These are phyloP conservation scores for Dinoponera quadriceps DNA, from an alignment of 1,140 invertebrate species.

Conservation along the genomic window DNA sequence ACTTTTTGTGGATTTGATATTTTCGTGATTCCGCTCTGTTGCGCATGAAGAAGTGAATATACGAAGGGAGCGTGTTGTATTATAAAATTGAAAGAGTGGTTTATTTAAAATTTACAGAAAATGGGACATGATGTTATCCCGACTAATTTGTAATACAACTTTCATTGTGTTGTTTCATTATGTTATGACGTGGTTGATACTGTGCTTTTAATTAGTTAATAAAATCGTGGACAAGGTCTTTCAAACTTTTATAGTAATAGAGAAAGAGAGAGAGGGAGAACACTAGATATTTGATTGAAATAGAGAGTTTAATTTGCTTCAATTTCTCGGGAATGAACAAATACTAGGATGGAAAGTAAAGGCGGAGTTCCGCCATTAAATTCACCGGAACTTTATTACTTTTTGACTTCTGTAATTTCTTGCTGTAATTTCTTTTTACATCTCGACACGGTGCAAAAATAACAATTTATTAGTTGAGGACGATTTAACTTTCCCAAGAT, in stretches of 20 bases:
- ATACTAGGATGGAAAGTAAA: too few relatives aligned
- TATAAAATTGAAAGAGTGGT: constrained; percentile 15
- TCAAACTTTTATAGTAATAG: too few relatives aligned
- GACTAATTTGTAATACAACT: neutral
- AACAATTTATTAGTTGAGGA: constrained; percentile 24
- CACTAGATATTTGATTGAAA: too few relatives aligned
- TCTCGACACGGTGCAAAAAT: neutral
- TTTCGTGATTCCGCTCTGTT: constrained; percentile 13
- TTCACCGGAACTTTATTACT: too few relatives aligned
- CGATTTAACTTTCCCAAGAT: neutral
- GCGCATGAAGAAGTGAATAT: neutral
- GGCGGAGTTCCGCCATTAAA: too few relatives aligned
- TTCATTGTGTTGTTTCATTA: neutral
- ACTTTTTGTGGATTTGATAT: neutral
- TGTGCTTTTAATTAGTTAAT: neutral
- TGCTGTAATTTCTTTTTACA: too few relatives aligned
- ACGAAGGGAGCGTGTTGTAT: neutral
- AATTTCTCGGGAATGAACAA: too few relatives aligned
- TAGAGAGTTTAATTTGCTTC: too few relatives aligned
- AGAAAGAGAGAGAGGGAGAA: too few relatives aligned
- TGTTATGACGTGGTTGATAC: neutral
- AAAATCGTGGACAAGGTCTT: neutral
- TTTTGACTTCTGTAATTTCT: too few relatives aligned
- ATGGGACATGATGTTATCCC: neutral
- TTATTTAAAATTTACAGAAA: neutral